phyloP scores from a whole-genome alignment of 2,113 vertebrate species.

The Grammomys dolichurus region DNA sequence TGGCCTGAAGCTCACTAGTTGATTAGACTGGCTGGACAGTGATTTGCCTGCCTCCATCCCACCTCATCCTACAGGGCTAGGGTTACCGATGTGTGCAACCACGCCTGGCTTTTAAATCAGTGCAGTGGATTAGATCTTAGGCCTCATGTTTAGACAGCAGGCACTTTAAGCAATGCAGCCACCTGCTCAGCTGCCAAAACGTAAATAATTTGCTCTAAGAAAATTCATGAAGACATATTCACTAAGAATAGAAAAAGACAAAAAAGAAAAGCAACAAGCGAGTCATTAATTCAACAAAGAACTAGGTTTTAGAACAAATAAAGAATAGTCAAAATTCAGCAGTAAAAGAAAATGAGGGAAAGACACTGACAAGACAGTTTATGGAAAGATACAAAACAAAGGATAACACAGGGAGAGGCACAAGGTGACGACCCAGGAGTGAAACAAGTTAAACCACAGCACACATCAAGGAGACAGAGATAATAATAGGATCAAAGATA shows the following conservation, averaged over 20 bases:
- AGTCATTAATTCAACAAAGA: neutral
- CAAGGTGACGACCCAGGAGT: neutral
- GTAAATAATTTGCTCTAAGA: neutral
- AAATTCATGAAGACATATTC: neutral
- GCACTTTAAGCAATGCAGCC: neutral
- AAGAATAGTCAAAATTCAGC: slow-evolving; percentile 20
- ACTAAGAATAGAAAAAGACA: neutral
- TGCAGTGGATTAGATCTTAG: neutral
- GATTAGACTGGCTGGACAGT: neutral
- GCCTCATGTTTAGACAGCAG: neutral
- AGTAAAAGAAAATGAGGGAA: neutral
- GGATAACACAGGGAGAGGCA: neutral
- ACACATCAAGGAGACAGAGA: neutral
- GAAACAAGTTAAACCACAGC: neutral
- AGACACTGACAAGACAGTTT: neutral
- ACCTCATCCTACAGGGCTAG: too few relatives aligned
- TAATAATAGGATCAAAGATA: neutral
- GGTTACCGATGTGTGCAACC: neutral
- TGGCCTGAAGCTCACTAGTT: neutral
- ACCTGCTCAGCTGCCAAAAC: neutral
- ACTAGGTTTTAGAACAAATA: neutral
- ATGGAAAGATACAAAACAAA: neutral
- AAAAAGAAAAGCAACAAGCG: neutral
- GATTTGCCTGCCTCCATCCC: neutral
- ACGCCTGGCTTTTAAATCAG: neutral